Conservation (phyloP, 2,113 vertebrate species). For the Probosciger aterrimus region DNA sequence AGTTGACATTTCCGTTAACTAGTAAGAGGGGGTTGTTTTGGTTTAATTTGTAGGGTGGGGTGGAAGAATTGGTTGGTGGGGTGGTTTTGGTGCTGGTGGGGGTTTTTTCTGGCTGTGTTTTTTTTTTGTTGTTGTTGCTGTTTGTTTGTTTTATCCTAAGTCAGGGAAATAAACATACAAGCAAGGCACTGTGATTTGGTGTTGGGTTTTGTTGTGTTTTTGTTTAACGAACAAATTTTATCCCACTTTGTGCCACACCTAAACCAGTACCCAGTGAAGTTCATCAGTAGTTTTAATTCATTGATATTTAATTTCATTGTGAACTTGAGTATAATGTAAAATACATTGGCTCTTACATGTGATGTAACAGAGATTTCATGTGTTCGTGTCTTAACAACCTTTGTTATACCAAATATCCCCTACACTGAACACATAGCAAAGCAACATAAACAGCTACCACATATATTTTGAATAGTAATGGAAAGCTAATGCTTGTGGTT, state of each 20-base stretch:
- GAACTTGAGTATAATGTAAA: not conserved
- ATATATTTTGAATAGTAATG: not conserved
- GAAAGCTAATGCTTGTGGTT: not conserved
- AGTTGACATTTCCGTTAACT: not conserved
- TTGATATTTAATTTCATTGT: not conserved
- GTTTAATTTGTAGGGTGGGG: not conserved
- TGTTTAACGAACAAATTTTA: not conserved
- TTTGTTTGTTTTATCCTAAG: not conserved
- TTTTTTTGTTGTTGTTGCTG: not conserved
- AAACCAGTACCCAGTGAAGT: not conserved
- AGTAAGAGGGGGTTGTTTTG: not conserved
- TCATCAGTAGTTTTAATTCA: not conserved
- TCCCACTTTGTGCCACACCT: not conserved
- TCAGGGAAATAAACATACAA: not conserved
- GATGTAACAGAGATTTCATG: not conserved
- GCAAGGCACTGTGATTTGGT: not conserved
- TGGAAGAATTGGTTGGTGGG: not conserved
- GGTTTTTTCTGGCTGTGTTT: not conserved
- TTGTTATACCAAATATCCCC: not conserved
- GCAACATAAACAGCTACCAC: not conserved
- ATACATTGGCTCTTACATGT: not conserved
- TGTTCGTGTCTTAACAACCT: not conserved
- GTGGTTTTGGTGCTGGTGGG: not conserved
- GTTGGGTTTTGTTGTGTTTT: not conserved
- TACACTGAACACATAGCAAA: not conserved